phyloP scores from a whole-genome alignment of 53 echinoderm and acorn worm genomes.

The Paelopatides confundens region DNA sequence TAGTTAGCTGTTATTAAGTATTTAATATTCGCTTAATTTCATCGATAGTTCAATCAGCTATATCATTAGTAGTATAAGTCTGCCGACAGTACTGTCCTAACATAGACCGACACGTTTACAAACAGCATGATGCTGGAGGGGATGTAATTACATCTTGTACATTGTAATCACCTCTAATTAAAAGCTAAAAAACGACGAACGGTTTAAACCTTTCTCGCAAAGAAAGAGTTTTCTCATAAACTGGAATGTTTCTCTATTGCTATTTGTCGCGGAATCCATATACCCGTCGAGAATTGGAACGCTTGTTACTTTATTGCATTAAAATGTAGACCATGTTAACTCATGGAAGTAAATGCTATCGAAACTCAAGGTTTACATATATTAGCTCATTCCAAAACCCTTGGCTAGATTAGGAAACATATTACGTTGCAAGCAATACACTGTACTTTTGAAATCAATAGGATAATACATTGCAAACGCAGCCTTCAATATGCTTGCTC shows the following conservation, averaged over 20 bases:
- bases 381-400: background rate
- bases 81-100: background rate
- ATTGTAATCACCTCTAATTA: background rate
- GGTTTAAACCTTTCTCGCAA: background rate
- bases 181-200: background rate
- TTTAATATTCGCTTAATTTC: too few relatives aligned
- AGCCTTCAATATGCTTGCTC: too few relatives aligned
- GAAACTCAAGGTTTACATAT: background rate
- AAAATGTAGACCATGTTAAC: background rate
- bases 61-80: background rate
- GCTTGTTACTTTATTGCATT: background rate
- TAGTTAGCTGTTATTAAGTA: too few relatives aligned
- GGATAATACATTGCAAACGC: too few relatives aligned
- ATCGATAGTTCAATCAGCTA: too few relatives aligned
- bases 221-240: background rate
- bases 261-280: constrained; percentile 10
- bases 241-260: constrained; percentile 38
- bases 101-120: background rate
- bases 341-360: background rate
- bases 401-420: too few relatives aligned
- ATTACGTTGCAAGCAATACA: too few relatives aligned
- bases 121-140: background rate
- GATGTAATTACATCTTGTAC: background rate
- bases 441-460: too few relatives aligned
- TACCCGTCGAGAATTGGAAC: constrained; percentile 26